A percentile compares a stretch with the other conserved stretches of the same genome.
phyloP scores from a whole-genome alignment of 2,888 invertebrate species.

The Brachypalpus laphriformis region DNA sequence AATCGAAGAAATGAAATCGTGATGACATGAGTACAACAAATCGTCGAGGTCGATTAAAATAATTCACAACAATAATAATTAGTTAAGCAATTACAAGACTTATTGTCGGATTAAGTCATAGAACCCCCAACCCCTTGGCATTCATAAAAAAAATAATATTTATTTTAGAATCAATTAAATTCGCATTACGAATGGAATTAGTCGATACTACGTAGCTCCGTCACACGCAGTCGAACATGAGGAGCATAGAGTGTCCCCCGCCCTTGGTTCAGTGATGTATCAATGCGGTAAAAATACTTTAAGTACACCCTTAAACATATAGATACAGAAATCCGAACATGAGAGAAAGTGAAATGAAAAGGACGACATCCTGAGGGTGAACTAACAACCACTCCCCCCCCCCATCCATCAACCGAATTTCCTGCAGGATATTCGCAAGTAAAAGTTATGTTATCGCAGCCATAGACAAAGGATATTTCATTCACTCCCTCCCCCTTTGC shows the following conservation, averaged over 20 bases:
- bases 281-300: constrained; percentile 48
- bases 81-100: constrained; percentile 33
- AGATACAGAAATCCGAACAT: constrained; percentile 21
- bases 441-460: constrained; percentile 67
- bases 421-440: constrained; percentile 53
- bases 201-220: neutral
- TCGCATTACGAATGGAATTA: constrained; percentile 28
- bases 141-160: neutral
- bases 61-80: constrained; percentile 48
- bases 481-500: neutral
- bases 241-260: no score
- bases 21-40: constrained; percentile 49
- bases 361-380: constrained; percentile 13
- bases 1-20: constrained; percentile 20
- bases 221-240: neutral
- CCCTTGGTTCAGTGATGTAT: neutral
- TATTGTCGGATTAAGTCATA: constrained; percentile 29
- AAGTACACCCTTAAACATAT: constrained; percentile 36
- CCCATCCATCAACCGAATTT: neutral
- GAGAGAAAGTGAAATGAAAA: constrained; percentile 51
- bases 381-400: neutral
- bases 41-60: constrained; percentile 59
- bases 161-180: constrained; percentile 57
- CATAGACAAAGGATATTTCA: constrained; percentile 36
- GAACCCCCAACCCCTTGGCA: neutral